Percentiles rank a stretch among this genome's conserved stretches.
These are phyloP conservation scores for Platycnemis pennipes DNA, from an alignment of 2,888 invertebrate species.

Conservation along the genomic window DNA sequence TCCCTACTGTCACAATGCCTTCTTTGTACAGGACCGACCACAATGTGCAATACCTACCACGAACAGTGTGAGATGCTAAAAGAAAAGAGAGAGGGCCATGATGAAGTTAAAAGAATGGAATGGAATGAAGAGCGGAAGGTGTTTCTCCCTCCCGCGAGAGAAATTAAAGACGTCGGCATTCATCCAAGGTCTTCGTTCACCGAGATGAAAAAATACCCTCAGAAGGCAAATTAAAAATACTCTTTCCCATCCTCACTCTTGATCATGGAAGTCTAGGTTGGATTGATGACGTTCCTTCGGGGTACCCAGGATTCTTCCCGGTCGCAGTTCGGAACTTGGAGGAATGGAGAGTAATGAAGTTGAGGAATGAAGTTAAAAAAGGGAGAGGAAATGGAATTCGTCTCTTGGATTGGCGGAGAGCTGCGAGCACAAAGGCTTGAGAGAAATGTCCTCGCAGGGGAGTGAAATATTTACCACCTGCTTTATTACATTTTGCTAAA, in stretches of 20 bases:
- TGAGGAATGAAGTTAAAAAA: background rate
- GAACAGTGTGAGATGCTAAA: background rate
- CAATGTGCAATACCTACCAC: too few species aligned
- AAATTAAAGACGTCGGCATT: background rate
- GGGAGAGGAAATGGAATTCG: background rate
- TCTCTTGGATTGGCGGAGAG: background rate
- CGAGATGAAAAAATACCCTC: background rate
- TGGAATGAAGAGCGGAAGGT: background rate
- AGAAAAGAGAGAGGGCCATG: background rate
- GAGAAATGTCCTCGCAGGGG: background rate
- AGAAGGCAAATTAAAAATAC: constrained; percentile 14
- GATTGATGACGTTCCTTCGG: background rate
- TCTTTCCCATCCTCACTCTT: background rate
- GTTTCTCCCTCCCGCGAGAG: background rate
- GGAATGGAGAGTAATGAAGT: background rate
- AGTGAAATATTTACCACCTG: too few species aligned
- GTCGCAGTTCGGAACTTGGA: background rate
- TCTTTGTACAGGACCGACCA: background rate
- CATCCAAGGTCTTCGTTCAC: background rate
- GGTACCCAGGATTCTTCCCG: background rate
- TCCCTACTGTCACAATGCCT: too few species aligned
- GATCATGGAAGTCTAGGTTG: background rate
- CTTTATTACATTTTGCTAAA: too few species aligned
- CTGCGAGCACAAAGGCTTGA: background rate
- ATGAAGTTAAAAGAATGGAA: background rate